phyloP scores from a whole-genome alignment of 2,113 vertebrate species.

The Apteryx owenii region DNA sequence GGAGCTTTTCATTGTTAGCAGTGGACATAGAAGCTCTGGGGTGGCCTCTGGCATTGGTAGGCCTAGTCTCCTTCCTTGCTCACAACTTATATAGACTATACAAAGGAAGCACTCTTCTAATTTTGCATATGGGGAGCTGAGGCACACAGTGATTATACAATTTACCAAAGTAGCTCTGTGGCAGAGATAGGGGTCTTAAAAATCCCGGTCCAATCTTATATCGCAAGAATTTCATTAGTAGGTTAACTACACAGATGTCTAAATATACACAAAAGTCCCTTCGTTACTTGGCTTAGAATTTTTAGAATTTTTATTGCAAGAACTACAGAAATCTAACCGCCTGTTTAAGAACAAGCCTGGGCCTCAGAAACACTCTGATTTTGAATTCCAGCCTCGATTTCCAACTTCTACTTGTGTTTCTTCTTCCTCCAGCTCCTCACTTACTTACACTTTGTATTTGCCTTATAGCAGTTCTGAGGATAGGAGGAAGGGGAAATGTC shows the following conservation, averaged over 20 bases:
- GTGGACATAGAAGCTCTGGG: not conserved
- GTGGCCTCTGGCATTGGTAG: not conserved
- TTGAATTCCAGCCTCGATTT: not conserved
- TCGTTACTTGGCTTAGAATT: not conserved
- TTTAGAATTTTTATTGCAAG: not conserved
- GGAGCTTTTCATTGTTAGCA: not conserved
- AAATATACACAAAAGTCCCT: not conserved
- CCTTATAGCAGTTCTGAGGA: not conserved
- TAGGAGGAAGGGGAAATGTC: constrained; percentile 27
- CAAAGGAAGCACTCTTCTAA: not conserved
- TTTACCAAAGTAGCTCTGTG: not conserved
- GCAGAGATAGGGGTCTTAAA: not conserved
- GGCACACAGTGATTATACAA: not conserved
- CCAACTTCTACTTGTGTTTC: not conserved
- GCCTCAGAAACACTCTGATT: not conserved
- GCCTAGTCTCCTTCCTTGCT: not conserved
- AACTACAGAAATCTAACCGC: not conserved
- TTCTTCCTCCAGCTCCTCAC: not conserved
- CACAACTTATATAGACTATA: not conserved
- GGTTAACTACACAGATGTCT: not conserved
- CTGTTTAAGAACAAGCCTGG: not conserved
- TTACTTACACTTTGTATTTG: constrained; percentile 13
- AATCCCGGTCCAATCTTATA: not conserved
- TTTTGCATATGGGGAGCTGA: not conserved
- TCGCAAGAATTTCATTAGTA: not conserved